phyloP scores from a whole-genome alignment of 1,140 invertebrate genomes.

The Alviniconcha marisindica region DNA sequence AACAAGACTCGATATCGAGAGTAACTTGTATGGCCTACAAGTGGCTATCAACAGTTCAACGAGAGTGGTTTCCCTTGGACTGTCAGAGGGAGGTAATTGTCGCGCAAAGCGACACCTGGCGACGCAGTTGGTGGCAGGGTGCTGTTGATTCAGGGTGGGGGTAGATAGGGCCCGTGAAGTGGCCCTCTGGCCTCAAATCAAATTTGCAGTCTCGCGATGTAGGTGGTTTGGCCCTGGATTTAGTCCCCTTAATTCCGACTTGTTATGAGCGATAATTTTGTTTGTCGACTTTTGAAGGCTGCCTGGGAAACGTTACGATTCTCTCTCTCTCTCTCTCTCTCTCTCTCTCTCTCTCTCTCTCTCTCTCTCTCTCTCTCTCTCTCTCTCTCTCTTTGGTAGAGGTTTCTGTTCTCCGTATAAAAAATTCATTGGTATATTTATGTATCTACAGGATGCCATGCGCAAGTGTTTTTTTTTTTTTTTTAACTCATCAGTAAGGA shows the following conservation, averaged over 20 bases:
- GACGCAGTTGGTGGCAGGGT: slow-evolving; percentile 19
- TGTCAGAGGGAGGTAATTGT: background rate
- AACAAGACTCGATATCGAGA: too few species aligned
- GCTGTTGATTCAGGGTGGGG: slow-evolving; percentile 20
- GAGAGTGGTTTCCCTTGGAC: background rate
- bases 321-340: background rate
- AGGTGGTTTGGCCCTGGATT: background rate
- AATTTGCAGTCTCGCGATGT: background rate
- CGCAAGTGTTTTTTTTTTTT: too few species aligned
- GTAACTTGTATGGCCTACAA: too few species aligned
- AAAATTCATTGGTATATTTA: too few species aligned
- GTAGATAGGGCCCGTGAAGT: slow-evolving; percentile 20
- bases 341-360: slow-evolving; percentile 29
- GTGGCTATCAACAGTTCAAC: too few species aligned
- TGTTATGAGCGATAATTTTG: slow-evolving; percentile 4
- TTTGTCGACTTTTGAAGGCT: background rate
- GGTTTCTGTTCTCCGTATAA: too few species aligned
- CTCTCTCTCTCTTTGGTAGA: background rate
- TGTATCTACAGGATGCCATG: too few species aligned
- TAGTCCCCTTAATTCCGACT: background rate
- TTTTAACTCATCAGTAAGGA: too few species aligned
- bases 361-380: slow-evolving; percentile 1
- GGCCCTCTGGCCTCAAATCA: background rate
- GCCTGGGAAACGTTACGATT: too few species aligned
- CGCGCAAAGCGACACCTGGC: background rate